A percentile compares a stretch with the other conserved stretches of the same genome.
phyloP scores from a whole-genome alignment of 1,140 invertebrate genomes.

The Orchesella cincta region DNA sequence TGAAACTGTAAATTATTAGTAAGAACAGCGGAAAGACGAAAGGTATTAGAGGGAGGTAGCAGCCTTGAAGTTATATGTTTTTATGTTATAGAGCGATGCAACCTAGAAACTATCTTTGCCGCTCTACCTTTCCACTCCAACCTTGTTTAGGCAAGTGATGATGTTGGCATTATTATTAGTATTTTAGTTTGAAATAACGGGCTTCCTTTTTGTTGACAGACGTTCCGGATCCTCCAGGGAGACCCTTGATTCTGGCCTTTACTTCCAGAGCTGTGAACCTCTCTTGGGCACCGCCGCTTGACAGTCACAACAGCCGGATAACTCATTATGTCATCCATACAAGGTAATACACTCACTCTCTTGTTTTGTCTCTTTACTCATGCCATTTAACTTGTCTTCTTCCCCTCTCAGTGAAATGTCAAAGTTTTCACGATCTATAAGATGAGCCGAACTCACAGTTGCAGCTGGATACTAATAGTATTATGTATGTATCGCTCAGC shows the following conservation, averaged over 20 bases:
- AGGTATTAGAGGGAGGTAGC: not conserved
- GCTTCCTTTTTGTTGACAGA: constrained; percentile 59
- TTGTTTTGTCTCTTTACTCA: constrained; percentile 5
- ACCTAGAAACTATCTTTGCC: too few relatives aligned
- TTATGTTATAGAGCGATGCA: too few relatives aligned
- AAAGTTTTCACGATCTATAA: not conserved
- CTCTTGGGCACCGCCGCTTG: constrained; percentile 72
- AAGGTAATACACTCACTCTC: constrained; percentile 60
- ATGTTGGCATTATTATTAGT: not conserved
- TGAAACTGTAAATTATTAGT: not conserved
- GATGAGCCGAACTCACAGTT: too few relatives aligned
- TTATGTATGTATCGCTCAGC: too few relatives aligned
- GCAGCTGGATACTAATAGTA: too few relatives aligned
- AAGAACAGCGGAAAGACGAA: not conserved
- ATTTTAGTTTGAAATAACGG: constrained; percentile 25
- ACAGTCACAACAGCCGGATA: constrained; percentile 70
- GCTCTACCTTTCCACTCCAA: too few relatives aligned
- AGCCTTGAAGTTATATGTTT: too few relatives aligned
- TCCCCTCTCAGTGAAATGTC: not conserved
- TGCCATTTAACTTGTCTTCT: constrained; percentile 16
- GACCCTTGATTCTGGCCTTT: constrained; percentile 71
- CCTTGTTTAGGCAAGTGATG: not conserved
- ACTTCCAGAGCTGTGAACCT: constrained; percentile 72
- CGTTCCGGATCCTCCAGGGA: constrained; percentile 65
- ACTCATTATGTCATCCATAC: constrained; percentile 72